phyloP scores from a whole-genome alignment of 2,888 invertebrate genomes.

The Masnerella sp. region DNA sequence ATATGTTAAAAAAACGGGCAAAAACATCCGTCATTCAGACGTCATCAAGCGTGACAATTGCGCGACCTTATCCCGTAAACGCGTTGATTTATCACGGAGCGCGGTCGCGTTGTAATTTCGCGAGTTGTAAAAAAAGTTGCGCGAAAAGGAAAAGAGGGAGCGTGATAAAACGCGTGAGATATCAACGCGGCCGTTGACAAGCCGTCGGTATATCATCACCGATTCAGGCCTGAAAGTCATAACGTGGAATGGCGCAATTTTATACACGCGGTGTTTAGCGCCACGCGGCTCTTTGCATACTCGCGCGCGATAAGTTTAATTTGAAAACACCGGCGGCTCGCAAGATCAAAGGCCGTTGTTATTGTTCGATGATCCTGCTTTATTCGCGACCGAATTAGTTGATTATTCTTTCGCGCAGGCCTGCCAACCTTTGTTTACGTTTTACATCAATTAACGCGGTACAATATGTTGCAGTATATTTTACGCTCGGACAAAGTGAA shows the following conservation, averaged over 20 bases:
- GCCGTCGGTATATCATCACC: conserved; percentile 55
- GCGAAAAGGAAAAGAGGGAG: conserved; percentile 15
- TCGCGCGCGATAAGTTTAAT: conserved; percentile 36
- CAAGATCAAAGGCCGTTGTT: background rate
- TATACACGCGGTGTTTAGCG: conserved; percentile 20
- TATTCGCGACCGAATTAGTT: conserved; percentile 2
- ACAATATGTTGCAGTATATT: too few species aligned
- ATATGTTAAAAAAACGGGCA: conserved; percentile 22
- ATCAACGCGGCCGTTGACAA: conserved; percentile 54
- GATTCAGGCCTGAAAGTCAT: conserved; percentile 44
- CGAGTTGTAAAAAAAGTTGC: conserved; percentile 21
- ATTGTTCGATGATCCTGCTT: conserved; percentile 8
- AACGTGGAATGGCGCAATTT: conserved; percentile 40
- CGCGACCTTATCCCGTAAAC: conserved; percentile 48
- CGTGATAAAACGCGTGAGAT: conserved; percentile 58
- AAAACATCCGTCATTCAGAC: conserved; percentile 50
- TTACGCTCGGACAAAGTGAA: too few species aligned
- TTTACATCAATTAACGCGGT: too few species aligned
- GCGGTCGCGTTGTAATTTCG: conserved; percentile 41
- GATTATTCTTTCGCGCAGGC: background rate
- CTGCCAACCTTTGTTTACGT: background rate
- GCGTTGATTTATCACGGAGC: conserved; percentile 51
- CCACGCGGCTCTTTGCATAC: conserved; percentile 19
- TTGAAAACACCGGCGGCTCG: background rate
- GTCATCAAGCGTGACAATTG: conserved; percentile 54